Percentiles rank a stretch among this genome's conserved stretches.
Evolutionary conservation across 2,113 vertebrate genomes (phyloP).

Genomic region (Thymallus thymallus): DNA sequence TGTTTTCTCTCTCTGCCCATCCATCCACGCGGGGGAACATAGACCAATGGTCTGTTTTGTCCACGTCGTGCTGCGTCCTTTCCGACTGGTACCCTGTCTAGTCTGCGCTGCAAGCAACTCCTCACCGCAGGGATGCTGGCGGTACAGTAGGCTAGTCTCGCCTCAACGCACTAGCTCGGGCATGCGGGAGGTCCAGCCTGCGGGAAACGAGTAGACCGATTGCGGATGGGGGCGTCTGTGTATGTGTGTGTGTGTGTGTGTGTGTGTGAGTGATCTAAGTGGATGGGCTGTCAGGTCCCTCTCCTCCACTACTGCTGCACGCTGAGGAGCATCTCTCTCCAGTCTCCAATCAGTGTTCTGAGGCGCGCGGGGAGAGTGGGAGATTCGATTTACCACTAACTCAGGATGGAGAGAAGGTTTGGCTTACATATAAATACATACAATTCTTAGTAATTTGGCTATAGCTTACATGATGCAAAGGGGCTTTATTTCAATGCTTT

Average conservation of each 20-base stretch:
- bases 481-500: too few relatives aligned
- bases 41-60: conserved; percentile 66
- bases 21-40: conserved; percentile 78
- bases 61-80: conserved; percentile 28
- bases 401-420: too few relatives aligned
- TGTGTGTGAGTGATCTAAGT: conserved; percentile 24
- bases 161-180: conserved; percentile 40
- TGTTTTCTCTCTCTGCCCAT: conserved; percentile 59
- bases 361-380: conserved; percentile 30
- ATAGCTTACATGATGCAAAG: too few relatives aligned
- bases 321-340: conserved; percentile 36
- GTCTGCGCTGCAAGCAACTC: conserved; percentile 38
- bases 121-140: conserved; percentile 32
- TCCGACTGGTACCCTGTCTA: conserved; percentile 22
- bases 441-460: too few relatives aligned
- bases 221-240: conserved; percentile 42
- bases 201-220: conserved; percentile 33
- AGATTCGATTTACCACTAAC: not conserved
- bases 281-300: conserved; percentile 13
- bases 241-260: conserved; percentile 37
- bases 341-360: conserved; percentile 9
- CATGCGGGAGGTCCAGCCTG: conserved; percentile 53
- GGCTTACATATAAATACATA: too few relatives aligned
- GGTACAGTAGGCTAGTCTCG: conserved; percentile 37
- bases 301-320: not conserved